Evolutionary conservation across 2,113 vertebrate species (phyloP).

Genomic region (Brachionichthys hirsutus): DNA sequence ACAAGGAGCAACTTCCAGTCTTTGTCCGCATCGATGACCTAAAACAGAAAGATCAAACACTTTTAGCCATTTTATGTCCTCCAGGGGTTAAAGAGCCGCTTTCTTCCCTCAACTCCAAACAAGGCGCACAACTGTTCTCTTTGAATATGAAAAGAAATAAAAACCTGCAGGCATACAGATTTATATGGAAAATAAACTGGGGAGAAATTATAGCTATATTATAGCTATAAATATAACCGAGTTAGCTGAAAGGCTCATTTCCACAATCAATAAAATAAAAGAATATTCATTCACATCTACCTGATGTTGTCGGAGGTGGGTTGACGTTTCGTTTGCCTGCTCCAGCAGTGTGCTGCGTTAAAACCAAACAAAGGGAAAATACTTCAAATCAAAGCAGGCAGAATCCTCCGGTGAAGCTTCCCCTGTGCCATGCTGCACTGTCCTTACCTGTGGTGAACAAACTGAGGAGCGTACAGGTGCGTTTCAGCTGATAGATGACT

Average conservation of each 20-base stretch:
- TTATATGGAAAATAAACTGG: too few relatives aligned
- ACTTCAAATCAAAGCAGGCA: neutral
- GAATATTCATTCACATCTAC: conserved; percentile 37
- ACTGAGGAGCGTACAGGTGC: conserved; percentile 3
- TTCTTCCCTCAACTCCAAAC: neutral
- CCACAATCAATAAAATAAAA: too few relatives aligned
- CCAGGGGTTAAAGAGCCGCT: neutral
- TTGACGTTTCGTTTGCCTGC: conserved; percentile 54
- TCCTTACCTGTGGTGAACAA: conserved; percentile 50
- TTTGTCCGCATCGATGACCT: conserved; percentile 41
- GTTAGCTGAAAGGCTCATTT: too few relatives aligned
- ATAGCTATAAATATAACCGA: too few relatives aligned
- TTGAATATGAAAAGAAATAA: too few relatives aligned
- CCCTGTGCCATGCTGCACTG: neutral
- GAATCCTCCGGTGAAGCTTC: too few relatives aligned
- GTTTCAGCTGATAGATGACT: conserved; percentile 30
- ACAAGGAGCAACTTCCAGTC: conserved; percentile 73
- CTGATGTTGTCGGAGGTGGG: conserved; percentile 49
- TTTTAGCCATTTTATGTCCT: neutral
- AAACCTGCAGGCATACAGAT: too few relatives aligned
- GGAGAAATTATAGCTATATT: too few relatives aligned
- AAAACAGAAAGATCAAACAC: neutral
- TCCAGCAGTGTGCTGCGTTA: conserved; percentile 50
- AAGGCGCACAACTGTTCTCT: too few relatives aligned
- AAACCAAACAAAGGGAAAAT: neutral